phyloP scores from a whole-genome alignment of 2,888 invertebrate species.

The Rhimphoctona megacephalus region DNA sequence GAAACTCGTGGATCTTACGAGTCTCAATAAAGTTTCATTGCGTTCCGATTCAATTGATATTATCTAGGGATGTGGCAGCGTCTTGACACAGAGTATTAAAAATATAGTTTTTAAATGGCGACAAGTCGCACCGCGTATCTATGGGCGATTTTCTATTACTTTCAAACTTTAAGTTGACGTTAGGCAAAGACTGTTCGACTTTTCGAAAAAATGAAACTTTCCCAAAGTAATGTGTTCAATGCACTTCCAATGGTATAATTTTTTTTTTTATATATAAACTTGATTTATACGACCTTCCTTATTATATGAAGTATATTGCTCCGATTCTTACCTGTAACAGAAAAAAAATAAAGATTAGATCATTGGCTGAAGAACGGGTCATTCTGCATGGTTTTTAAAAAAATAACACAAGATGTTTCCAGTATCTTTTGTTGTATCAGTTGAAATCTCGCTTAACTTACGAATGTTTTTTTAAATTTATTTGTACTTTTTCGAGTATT shows the following conservation, averaged over 20 bases:
- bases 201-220: no score
- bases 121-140: no score
- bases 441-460: not conserved
- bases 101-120: no score
- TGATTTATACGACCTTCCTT: constrained; percentile 55
- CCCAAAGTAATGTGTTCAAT: no score
- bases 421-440: no score
- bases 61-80: no score
- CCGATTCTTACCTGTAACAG: constrained; percentile 79
- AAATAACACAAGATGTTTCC: not conserved
- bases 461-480: not conserved
- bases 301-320: not conserved
- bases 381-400: not conserved
- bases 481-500: not conserved
- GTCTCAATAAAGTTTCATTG: not conserved
- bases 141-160: no score
- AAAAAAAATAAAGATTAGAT: constrained; percentile 66
- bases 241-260: no score
- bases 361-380: not conserved
- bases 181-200: no score
- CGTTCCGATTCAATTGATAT: not conserved
- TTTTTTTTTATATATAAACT: no score
- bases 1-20: not conserved
- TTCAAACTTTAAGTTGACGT: no score
- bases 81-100: no score